Percentiles rank a stretch among this genome's conserved stretches.
These are phyloP conservation scores for Spodoptera litura DNA, from an alignment of 1,140 invertebrate genomes.

Conservation along the genomic window DNA sequence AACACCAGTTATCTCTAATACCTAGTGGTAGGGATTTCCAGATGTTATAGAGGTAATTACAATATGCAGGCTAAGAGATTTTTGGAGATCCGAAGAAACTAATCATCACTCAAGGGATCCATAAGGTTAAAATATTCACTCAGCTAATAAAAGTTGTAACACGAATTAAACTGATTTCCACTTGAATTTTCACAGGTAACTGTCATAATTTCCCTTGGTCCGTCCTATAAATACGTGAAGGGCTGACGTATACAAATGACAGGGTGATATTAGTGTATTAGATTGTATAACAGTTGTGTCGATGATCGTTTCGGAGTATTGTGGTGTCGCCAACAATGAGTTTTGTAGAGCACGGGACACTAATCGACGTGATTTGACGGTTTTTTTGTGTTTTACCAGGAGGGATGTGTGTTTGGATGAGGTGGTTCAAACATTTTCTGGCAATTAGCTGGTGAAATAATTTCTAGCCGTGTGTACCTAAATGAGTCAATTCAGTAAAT, in stretches of 20 bases:
- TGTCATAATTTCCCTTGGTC: slow-evolving; percentile 59
- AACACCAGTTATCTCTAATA: too few species aligned
- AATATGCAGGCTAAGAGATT: not conserved
- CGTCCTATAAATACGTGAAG: slow-evolving; percentile 74
- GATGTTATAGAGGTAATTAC: too few species aligned
- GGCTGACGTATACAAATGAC: slow-evolving; percentile 73
- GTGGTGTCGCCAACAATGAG: slow-evolving; percentile 74
- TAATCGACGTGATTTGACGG: slow-evolving; percentile 83
- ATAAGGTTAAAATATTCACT: not conserved
- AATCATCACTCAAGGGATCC: not conserved
- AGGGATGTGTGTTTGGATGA: slow-evolving; percentile 44
- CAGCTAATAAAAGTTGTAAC: slow-evolving; percentile 8
- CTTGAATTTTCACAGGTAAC: slow-evolving; percentile 70
- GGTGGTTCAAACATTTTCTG: not conserved
- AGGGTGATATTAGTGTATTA: slow-evolving; percentile 69
- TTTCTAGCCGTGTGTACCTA: too few species aligned
- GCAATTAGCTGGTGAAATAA: not conserved
- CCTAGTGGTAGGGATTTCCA: too few species aligned
- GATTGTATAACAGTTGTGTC: slow-evolving; percentile 69
- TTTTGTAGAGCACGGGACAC: slow-evolving; percentile 75
- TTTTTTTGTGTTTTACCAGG: slow-evolving; percentile 65
- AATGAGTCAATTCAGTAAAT: too few species aligned
- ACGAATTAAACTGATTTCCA: slow-evolving; percentile 55
- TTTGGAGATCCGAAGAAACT: not conserved
- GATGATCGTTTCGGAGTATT: slow-evolving; percentile 67